These are phyloP conservation scores for Diplolepis rosae DNA, from an alignment of 2,888 invertebrate genomes.

Conservation along the genomic window DNA sequence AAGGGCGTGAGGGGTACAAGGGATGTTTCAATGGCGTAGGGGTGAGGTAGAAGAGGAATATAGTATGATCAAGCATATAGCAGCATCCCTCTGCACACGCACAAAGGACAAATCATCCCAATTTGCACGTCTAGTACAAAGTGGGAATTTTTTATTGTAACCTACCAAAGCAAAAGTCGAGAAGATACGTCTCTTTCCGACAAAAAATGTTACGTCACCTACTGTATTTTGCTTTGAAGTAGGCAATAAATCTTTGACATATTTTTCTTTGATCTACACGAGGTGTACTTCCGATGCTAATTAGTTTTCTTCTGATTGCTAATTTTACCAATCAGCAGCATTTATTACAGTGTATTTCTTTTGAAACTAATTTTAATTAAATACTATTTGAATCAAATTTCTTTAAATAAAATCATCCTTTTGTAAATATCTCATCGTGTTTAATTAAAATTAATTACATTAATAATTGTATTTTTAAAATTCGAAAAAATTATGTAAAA, in stretches of 20 bases:
- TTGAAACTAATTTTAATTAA: neutral
- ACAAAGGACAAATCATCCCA: constrained; percentile 30
- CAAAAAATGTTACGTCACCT: constrained; percentile 15
- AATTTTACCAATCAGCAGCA: constrained; percentile 22
- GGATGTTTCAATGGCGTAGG: constrained; percentile 37
- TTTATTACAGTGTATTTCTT: neutral
- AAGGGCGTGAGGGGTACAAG: constrained; percentile 45
- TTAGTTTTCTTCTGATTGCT: constrained; percentile 17
- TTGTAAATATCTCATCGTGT: no score
- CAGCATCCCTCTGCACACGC: constrained; percentile 28
- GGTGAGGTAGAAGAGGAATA: constrained; percentile 36
- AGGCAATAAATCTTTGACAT: constrained; percentile 20
- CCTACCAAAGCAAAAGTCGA: constrained; percentile 15
- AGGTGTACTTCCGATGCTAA: constrained; percentile 21
- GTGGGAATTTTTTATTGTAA: constrained; percentile 31
- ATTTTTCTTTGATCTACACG: constrained; percentile 28
- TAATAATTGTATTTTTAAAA: no score
- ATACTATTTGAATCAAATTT: no score
- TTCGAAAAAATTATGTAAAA: no score
- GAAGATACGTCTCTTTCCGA: constrained; percentile 28
- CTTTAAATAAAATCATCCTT: no score
- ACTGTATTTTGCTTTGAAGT: constrained; percentile 29
- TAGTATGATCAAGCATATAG: constrained; percentile 16
- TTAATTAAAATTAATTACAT: no score
- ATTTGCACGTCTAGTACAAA: constrained; percentile 29